Evolutionary conservation across 1,140 invertebrate species (phyloP), one percentile per base, ranked within the genome.

Genomic region (Matsumurasca onukii): DNA sequence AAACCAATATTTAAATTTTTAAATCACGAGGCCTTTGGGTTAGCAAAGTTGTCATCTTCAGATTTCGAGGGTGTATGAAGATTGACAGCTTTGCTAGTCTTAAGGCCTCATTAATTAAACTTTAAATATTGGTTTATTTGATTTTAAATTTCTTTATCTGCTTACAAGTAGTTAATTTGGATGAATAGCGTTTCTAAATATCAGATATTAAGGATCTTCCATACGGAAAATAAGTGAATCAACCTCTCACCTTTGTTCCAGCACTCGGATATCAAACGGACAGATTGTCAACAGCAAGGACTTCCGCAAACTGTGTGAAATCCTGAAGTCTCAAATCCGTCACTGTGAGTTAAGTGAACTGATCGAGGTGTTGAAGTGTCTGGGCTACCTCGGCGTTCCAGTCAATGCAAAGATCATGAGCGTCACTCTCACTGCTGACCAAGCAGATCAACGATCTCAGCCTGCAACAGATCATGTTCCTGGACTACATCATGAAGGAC

Each of bases 391-490:
- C 0, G 78, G 82, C 30, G 81, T 89, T 0, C 78, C 84, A 24
- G 76, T 78, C 0, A 79, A 83, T 31, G 84, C 82, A 51, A 74
- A 82, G 13, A 82, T 89, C 20, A 76, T 85, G 22, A 85, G 88
- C 78, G 81, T 84, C 1, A 72, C 89, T 48, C 75, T 90, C 1
- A 85, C 73, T 88, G 20, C 76, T 89, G 31, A 75, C 84, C 52
- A 77, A 81, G 31, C 82, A 84, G 55, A 80, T 88, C 1, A 89
- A 89, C 77, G 59, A 81, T 61, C 74, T 90, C 22, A 80, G 80
- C 64, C 73, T 86, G n/a, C 71, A 81, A 15, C 82, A 88, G 72
- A 85, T 89, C 57, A 83, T 84, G 62, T 87, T 86, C 75, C 61
- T 88, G 20, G 78, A 86, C 72, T 86, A 83, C 75, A 69, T 89